phyloP scores from a whole-genome alignment of 2,797 vertebrate species.

The Hydrolagus colliei region DNA sequence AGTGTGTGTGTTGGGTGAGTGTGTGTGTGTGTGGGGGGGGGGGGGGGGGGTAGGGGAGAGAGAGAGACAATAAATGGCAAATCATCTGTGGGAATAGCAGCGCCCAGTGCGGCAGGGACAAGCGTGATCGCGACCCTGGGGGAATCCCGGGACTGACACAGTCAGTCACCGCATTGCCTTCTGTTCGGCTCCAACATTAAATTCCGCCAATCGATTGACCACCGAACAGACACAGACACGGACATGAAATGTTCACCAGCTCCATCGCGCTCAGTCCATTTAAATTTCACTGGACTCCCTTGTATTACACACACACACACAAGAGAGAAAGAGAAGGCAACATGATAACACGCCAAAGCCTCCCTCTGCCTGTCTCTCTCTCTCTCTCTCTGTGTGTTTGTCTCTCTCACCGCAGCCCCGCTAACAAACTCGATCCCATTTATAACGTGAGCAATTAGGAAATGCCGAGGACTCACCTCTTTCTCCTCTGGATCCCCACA shows the following conservation, averaged over 20 bases:
- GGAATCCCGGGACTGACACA: no score
- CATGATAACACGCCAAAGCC: no score
- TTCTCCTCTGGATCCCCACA: constrained; percentile 26
- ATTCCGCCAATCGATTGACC: no score
- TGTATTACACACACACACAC: no score
- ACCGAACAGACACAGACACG: no score
- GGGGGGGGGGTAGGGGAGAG: constrained; percentile 36
- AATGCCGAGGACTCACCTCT: constrained; percentile 54
- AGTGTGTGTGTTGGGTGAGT: constrained; percentile 32
- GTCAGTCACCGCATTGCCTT: neutral
- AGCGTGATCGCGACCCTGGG: no score
- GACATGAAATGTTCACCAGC: neutral
- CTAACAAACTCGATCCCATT: neutral
- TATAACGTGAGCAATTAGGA: neutral
- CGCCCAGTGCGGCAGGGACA: neutral
- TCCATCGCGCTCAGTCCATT: neutral
- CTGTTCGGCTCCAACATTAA: neutral
- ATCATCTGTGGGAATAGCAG: neutral
- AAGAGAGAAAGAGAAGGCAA: neutral
- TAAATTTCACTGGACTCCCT: neutral
- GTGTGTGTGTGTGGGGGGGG: constrained; percentile 29
- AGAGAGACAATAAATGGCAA: neutral
- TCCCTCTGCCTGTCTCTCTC: no score
- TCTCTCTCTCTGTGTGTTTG: no score
- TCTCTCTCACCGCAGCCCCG: no score